These are phyloP conservation scores for Piscicola geometra DNA, from an alignment of 2,888 invertebrate species.

Conservation along the genomic window DNA sequence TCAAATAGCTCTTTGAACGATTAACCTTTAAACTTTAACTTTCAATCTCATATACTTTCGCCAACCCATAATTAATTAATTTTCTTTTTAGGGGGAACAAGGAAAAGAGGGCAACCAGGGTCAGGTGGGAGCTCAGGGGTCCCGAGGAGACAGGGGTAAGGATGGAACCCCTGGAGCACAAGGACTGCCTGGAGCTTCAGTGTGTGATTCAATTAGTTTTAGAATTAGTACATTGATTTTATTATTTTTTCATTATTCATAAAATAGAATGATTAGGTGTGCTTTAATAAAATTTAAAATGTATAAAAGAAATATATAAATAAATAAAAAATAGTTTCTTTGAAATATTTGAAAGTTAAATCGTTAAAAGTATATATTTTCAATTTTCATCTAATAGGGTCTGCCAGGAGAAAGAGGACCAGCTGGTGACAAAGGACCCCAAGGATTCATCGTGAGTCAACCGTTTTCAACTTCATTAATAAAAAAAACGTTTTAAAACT, in stretches of 20 bases:
- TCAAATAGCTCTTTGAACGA: not conserved
- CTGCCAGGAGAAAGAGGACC: slow-evolving; percentile 35
- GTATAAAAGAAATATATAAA: no score
- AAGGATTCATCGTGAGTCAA: slow-evolving; percentile 32
- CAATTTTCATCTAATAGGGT: no score
- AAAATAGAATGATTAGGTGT: not conserved
- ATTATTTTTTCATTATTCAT: not conserved
- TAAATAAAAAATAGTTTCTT: no score
- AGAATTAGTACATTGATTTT: not conserved
- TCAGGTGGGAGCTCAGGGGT: slow-evolving; percentile 32
- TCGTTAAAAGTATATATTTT: no score
- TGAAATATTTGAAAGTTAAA: no score
- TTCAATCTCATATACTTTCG: no score
- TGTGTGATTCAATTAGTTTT: slow-evolving; percentile 13
- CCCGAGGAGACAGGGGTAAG: slow-evolving; percentile 39
- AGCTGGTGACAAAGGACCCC: slow-evolving; percentile 36
- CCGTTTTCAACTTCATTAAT: no score
- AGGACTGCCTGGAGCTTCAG: slow-evolving; percentile 36
- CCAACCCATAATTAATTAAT: no score
- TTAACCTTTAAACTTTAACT: no score
- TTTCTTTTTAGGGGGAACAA: slow-evolving; percentile 41
- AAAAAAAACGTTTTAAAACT: no score
- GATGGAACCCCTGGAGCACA: slow-evolving; percentile 38
- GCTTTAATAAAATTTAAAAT: not conserved
- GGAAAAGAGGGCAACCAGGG: slow-evolving; percentile 39